Evolutionary conservation across 2,888 invertebrate species (phyloP).

Genomic region (Aphidius colemani): DNA sequence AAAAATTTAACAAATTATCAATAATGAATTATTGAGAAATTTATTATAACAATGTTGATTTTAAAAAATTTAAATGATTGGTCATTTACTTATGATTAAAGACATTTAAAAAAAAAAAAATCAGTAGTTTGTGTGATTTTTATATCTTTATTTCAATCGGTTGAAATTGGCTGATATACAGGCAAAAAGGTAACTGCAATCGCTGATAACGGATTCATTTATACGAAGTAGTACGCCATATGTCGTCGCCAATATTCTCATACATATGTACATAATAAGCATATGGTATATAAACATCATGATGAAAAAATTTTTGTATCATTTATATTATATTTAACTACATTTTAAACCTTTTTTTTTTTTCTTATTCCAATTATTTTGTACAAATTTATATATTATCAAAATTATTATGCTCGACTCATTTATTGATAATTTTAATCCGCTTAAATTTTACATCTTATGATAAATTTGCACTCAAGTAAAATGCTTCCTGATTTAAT

Average conservation of each 20-base stretch:
- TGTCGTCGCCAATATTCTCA: constrained; percentile 33
- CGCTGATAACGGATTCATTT: constrained; percentile 25
- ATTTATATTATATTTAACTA: constrained; percentile 26
- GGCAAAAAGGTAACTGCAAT: neutral
- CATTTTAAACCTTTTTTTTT: constrained; percentile 9
- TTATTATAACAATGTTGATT: too few species aligned
- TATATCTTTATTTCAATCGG: neutral
- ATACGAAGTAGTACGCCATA: constrained; percentile 48
- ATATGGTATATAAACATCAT: constrained; percentile 39
- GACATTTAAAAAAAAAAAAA: too few species aligned
- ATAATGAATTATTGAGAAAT: too few species aligned
- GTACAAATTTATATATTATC: too few species aligned
- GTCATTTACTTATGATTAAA: too few species aligned
- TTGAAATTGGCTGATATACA: neutral
- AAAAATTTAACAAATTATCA: too few species aligned
- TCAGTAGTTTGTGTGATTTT: neutral
- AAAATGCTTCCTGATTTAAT: too few species aligned
- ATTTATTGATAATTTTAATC: too few species aligned
- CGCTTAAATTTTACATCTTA: too few species aligned
- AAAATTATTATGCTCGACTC: too few species aligned
- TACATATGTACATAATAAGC: constrained; percentile 28
- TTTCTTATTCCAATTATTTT: neutral
- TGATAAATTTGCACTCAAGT: too few species aligned
- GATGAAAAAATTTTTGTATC: constrained; percentile 27
- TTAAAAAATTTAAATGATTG: too few species aligned